phyloP scores from a whole-genome alignment of 2,797 vertebrate genomes.

The Enteromius fasciolatus region DNA sequence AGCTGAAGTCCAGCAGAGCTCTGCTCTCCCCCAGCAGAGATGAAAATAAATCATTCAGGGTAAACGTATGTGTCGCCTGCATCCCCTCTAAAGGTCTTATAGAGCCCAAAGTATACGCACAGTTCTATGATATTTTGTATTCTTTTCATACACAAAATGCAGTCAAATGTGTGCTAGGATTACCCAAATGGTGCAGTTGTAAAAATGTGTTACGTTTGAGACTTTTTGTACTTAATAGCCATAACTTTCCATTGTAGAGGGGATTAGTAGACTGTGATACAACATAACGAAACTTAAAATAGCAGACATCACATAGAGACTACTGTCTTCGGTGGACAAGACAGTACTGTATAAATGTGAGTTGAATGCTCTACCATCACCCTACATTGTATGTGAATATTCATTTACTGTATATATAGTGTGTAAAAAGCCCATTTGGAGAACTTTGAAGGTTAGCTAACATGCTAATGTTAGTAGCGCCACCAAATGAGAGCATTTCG shows the following conservation, averaged over 20 bases:
- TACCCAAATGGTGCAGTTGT: background rate
- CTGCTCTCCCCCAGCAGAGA: constrained; percentile 60
- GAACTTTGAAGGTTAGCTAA: background rate
- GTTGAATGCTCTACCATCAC: background rate
- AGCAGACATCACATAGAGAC: background rate
- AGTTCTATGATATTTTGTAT: background rate
- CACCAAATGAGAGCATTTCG: background rate
- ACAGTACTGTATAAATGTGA: background rate
- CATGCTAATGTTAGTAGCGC: background rate
- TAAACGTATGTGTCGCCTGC: constrained; percentile 56
- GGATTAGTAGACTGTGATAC: background rate
- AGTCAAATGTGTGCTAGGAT: background rate
- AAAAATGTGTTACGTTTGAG: background rate
- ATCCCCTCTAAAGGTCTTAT: constrained; percentile 16
- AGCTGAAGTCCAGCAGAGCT: constrained; percentile 79
- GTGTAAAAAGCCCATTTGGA: background rate
- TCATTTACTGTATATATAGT: background rate
- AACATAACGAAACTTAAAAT: background rate
- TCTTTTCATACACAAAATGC: background rate
- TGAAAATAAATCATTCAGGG: constrained; percentile 67
- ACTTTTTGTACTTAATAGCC: background rate
- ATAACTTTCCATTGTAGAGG: background rate
- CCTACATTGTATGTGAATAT: background rate
- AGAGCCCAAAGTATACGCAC: background rate
- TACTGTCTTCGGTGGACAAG: background rate